Evolutionary conservation across 1,140 invertebrate species (phyloP), one percentile per base, ranked within the genome.

Genomic region (Euborellia annulipes): DNA sequence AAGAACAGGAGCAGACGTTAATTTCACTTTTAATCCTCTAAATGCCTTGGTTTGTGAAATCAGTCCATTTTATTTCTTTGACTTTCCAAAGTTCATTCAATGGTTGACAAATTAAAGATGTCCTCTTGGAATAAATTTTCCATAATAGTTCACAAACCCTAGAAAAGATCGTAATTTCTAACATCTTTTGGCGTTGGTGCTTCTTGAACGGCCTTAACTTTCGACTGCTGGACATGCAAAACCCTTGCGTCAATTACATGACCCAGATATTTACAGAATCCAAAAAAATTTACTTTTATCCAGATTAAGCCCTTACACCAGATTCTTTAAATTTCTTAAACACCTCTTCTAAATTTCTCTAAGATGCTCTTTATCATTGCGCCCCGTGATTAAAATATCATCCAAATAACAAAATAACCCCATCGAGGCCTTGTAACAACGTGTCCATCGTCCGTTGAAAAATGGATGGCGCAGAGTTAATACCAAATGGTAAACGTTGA

Each of bases 191-290:
- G 59, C 20, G 18, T 34, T 0, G 52, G 46, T 4, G 59, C 48
- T 18, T 63, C 55, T 43, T 49, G 16, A 3, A 69, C 61, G 22
- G 64, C 61, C 16, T 52, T 43, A 6, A 65, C 48, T 49, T 68
- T 69, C 14, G 54, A 49, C 6, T 53, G 50, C 40, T 57, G 52
- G 32, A 54, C 51, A 20, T 53, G 52, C 1, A 67, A 32, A 14
- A 61, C 62, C 6, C 57, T 44, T 20, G 49, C 45, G 27, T 50
- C 46, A 6, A 69, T 56, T 19, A 52, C 50, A 48, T 54, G 54
- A 14, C 63, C 61, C 40, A 65, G 51, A 51, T 62, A 65, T 23
- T 48, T 13, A 64, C 43, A 36, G 53, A 41, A 23, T 48, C 36
- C n/a, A 46, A 43, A 2, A 53, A 41, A 50, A 65, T 59, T 30